These are phyloP conservation scores for Macaria notata DNA, from an alignment of 2,888 invertebrate species.

Conservation along the genomic window DNA sequence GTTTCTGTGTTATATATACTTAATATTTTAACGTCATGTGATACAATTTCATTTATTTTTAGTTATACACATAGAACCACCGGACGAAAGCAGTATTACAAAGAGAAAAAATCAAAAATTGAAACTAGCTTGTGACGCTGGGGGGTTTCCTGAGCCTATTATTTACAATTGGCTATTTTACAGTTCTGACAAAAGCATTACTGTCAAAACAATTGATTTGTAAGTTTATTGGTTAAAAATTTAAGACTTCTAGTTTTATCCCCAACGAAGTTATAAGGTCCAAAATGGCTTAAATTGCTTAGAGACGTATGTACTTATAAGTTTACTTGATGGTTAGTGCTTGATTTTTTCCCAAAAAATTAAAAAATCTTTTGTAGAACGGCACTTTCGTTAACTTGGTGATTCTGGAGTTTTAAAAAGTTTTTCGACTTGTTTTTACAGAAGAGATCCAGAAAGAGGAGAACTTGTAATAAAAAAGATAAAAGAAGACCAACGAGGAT, in stretches of 20 bases:
- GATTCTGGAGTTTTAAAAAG: not conserved
- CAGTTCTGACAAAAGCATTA: not conserved
- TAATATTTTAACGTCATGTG: not conserved
- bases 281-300: too few species aligned
- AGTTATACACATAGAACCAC: not conserved
- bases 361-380: not conserved
- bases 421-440: not conserved
- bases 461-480: not conserved
- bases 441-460: not conserved
- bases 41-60: not conserved
- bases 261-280: too few species aligned
- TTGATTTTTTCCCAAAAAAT: not conserved
- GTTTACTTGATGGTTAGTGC: too few species aligned
- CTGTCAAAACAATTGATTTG: not conserved
- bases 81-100: not conserved
- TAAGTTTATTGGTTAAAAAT: not conserved
- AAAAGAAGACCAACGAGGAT: not conserved
- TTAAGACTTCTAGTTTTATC: not conserved
- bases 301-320: too few species aligned
- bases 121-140: not conserved
- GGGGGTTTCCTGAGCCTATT: not conserved
- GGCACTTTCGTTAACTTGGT: not conserved
- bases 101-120: slow-evolving; percentile 14
- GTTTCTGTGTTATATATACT: not conserved
- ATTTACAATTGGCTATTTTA: not conserved